phyloP scores from a whole-genome alignment of 1,140 invertebrate species.

The Drosophila eugracilis region DNA sequence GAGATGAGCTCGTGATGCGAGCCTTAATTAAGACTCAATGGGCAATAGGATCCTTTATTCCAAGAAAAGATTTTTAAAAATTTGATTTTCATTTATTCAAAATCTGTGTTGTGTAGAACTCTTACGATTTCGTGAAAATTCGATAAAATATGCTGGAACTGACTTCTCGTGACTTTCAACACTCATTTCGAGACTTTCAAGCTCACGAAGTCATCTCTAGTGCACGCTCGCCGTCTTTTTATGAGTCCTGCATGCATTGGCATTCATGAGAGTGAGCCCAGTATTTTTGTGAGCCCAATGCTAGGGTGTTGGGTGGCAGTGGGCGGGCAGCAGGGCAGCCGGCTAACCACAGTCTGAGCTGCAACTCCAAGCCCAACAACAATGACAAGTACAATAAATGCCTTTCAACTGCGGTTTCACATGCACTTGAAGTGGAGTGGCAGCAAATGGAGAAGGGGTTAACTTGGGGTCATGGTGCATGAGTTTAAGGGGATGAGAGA shows the following conservation, averaged over 20 bases:
- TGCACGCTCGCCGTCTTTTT: conserved; percentile 49
- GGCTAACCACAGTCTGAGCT: conserved; percentile 46
- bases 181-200: conserved; percentile 1
- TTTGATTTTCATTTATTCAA: too few relatives aligned
- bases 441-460: conserved; percentile 15
- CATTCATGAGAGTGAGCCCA: conserved; percentile 72
- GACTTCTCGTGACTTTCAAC: not conserved
- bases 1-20: conserved; percentile 10
- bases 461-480: conserved; percentile 12
- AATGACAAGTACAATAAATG: conserved; percentile 84
- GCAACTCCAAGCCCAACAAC: conserved; percentile 59
- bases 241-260: conserved; percentile 72
- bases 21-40: not conserved
- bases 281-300: conserved; percentile 57
- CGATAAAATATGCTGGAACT: too few relatives aligned
- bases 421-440: conserved; percentile 77
- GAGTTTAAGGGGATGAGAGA: not conserved
- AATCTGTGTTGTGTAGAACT: too few relatives aligned
- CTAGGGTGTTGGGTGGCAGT: conserved; percentile 1
- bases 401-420: conserved; percentile 83
- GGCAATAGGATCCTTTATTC: too few relatives aligned
- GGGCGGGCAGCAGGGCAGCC: not conserved
- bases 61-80: too few relatives aligned
- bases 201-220: conserved; percentile 21
- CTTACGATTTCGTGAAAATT: too few relatives aligned